Base-by-base conservation (phyloP, 2,888 invertebrate species). In the Lacanobia wlatinum region DNA sequence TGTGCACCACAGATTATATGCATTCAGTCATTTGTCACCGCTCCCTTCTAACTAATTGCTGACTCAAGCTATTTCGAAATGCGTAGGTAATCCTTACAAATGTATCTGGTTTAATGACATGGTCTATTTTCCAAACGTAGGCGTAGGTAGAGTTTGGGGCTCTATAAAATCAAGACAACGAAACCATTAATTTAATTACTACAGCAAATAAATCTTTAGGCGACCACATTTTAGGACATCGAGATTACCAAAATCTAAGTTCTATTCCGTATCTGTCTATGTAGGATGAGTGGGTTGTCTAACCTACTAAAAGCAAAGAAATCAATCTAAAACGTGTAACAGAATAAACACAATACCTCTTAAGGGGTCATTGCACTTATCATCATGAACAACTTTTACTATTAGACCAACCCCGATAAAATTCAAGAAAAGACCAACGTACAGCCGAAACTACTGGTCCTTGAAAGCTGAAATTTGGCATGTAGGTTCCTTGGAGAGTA, bases 31-130 rank as follows among this genome's bases (percentile, higher is more conserved):
- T 78, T 59, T 46, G 12, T 63, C 58, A 72, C 8, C 73, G 79
- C 73, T 72, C 73, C 72, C 75, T 23, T 28, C 55, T 78, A 50
- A 23, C 3, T 43, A 59, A 40, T 56, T 43, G 23, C 16, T 77
- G 9, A 18, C 46, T 23, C 23, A 53, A 72, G 3, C 18, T 8
- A 46, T 61, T 50, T 72, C 50, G 8, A 56, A 50, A 67, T 16
- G 16, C 46, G 23, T 46, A 34, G 16, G 3, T n/a, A 16, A 59
- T 59, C 46, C 23, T 62, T 46, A 6, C 23, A 40, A 18, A 21
- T 72, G 16, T 59, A 28, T 28, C 28, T 28, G 28, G 28, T 28
- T 28, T 28, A 28, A 28, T 28, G 28, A 28, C 28, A 28, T n/a
- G n/a, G 28, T 28, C 28, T 28, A n/a, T n/a, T n/a, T n/a, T n/a